phyloP scores from a whole-genome alignment of 2,888 invertebrate species.

The Rapana venosa region DNA sequence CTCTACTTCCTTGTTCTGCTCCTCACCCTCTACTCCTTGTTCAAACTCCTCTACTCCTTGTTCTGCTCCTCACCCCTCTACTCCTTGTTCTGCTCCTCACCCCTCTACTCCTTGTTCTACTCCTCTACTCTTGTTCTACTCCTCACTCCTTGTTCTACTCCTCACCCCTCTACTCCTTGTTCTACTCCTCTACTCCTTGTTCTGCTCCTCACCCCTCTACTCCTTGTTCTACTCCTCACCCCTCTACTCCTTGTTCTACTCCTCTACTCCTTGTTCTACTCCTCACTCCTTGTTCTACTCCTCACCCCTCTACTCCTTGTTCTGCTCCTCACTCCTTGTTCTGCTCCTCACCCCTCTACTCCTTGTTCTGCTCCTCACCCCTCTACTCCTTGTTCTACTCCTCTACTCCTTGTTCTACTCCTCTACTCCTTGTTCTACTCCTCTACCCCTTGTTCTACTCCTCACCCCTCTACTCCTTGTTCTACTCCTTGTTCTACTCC shows the following conservation, averaged over 20 bases:
- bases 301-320: background rate
- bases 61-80: background rate
- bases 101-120: background rate
- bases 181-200: no score
- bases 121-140: no score
- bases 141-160: no score
- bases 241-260: background rate
- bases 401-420: background rate
- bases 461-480: background rate
- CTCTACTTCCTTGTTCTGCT: conserved; percentile 7
- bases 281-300: no score
- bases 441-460: no score
- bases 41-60: conserved; percentile 8
- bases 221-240: background rate
- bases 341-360: background rate
- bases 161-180: background rate
- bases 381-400: background rate
- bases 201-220: background rate
- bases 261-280: no score
- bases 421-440: background rate
- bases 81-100: background rate
- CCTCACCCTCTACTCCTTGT: conserved; percentile 32
- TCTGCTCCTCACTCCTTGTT: background rate
- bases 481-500: no score
- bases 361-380: background rate